Evolutionary conservation across 2,888 invertebrate species (phyloP), one percentile per base, ranked within the genome.

Genomic region (Drosophila demipolita): DNA sequence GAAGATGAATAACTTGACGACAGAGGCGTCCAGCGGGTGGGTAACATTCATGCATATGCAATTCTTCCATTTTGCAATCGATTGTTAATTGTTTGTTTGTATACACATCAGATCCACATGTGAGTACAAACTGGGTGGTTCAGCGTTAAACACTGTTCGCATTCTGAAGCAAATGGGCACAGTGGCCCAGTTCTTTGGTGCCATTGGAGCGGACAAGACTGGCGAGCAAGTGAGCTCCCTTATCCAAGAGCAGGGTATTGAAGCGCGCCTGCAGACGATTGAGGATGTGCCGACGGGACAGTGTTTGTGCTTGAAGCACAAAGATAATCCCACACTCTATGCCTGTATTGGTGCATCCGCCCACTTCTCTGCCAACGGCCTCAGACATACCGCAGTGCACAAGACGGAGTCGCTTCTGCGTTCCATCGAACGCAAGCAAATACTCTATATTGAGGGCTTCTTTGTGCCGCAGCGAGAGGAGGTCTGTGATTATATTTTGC

Each of bases 401-500:
- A 81, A 84, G 6, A 82, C 82, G 1, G 60, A 78, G 26, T 75
- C 42, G 6, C 89, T 91, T 15, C 53, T 92, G 32, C 86, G 92
- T n/a, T 91, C 90, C 52, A 76, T 89, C 15, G 90, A 91, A 48
- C 91, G 91, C 38, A 90, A 90, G 33, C 92, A 93, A 78, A 90
- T 93, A 12, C 85, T 94, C 38, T 95, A 95, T 76, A 91, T 95
- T 61, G 95, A 95, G 91, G 95, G 94, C 7, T 95, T 94, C 89
- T 95, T 95, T 87, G 87, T 95, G 52, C 94, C 94, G 0, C 92
- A 94, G 32, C 93, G 94, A 32, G 89, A 91, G 38, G 92, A 93
- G 32, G 92, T 94, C 6, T 93, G 94, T 8, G 83, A 92, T 45
- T 92, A 93, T 78, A 91, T 95, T 36, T 82, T 94, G 50, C 85